These are phyloP conservation scores for Lasioglossum villosulum DNA, from an alignment of 2,888 invertebrate species.

Conservation along the genomic window DNA sequence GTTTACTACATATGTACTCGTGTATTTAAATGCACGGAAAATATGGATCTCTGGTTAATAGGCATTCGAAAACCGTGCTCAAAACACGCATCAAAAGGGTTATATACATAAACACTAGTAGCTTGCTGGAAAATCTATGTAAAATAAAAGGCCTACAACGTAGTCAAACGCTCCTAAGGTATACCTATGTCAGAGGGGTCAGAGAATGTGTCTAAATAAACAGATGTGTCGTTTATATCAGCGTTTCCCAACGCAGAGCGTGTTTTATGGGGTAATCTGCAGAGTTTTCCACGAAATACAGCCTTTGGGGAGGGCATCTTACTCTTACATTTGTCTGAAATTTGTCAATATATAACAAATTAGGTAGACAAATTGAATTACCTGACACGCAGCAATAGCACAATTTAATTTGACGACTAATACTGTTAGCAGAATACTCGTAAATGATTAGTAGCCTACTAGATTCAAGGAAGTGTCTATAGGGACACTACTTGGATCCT, in stretches of 20 bases:
- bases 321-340: slow-evolving; percentile 45
- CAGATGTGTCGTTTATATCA: slow-evolving; percentile 37
- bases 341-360: slow-evolving; percentile 29
- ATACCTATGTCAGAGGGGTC: slow-evolving; percentile 56
- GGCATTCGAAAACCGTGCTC: neutral
- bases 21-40: no score
- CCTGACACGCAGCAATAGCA: slow-evolving; percentile 11
- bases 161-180: slow-evolving; percentile 30
- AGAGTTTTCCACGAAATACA: slow-evolving; percentile 35
- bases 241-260: slow-evolving; percentile 51
- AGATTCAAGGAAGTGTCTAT: slow-evolving; percentile 10
- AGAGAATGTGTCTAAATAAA: slow-evolving; percentile 51
- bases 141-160: neutral
- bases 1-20: no score
- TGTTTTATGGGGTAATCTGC: slow-evolving; percentile 33
- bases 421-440: slow-evolving; percentile 20
- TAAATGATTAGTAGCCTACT: slow-evolving; percentile 17
- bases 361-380: neutral
- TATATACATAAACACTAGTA: neutral
- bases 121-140: slow-evolving; percentile 1
- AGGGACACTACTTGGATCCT: slow-evolving; percentile 24
- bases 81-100: slow-evolving; percentile 3
- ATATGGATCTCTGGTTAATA: neutral
- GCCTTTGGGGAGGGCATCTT: slow-evolving; percentile 31
- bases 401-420: neutral